Percentiles rank a stretch among this genome's conserved stretches.
These are phyloP conservation scores for Drosophila testacea DNA, from an alignment of 2,888 invertebrate genomes.

Conservation along the genomic window DNA sequence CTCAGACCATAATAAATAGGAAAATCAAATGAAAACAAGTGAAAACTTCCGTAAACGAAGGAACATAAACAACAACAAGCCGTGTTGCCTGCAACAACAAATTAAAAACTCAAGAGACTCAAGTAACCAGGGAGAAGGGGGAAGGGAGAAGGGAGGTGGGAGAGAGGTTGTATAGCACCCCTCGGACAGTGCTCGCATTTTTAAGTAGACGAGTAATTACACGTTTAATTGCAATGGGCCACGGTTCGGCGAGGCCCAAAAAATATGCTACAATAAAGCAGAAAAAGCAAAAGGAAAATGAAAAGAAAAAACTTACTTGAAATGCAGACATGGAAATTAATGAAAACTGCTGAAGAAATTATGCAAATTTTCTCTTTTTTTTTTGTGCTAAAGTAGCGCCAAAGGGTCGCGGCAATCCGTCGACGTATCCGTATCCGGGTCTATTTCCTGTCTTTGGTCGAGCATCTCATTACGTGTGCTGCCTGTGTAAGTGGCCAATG, in stretches of 20 bases:
- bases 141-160: neutral
- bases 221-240: slow-evolving; percentile 83
- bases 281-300: slow-evolving; percentile 6
- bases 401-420: slow-evolving; percentile 39
- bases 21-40: slow-evolving; percentile 78
- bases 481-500: slow-evolving; percentile 47
- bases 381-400: slow-evolving; percentile 36
- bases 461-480: slow-evolving; percentile 68
- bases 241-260: slow-evolving; percentile 54
- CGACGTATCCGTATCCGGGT: slow-evolving; percentile 34
- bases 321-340: slow-evolving; percentile 75
- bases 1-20: slow-evolving; percentile 75
- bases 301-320: slow-evolving; percentile 66
- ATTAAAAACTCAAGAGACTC: slow-evolving; percentile 58
- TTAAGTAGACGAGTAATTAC: slow-evolving; percentile 83
- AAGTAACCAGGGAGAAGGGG: slow-evolving; percentile 10
- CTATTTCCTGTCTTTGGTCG: slow-evolving; percentile 36
- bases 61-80: slow-evolving; percentile 14
- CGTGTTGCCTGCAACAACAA: slow-evolving; percentile 50
- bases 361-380: slow-evolving; percentile 78
- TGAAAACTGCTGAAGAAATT: slow-evolving; percentile 75
- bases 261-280: slow-evolving; percentile 61
- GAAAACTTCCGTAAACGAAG: slow-evolving; percentile 70
- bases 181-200: slow-evolving; percentile 55
- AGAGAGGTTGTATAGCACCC: slow-evolving; percentile 25